These are phyloP conservation scores for Cyrtorhinus lividipennis DNA, from an alignment of 1,140 invertebrate genomes.

Conservation along the genomic window DNA sequence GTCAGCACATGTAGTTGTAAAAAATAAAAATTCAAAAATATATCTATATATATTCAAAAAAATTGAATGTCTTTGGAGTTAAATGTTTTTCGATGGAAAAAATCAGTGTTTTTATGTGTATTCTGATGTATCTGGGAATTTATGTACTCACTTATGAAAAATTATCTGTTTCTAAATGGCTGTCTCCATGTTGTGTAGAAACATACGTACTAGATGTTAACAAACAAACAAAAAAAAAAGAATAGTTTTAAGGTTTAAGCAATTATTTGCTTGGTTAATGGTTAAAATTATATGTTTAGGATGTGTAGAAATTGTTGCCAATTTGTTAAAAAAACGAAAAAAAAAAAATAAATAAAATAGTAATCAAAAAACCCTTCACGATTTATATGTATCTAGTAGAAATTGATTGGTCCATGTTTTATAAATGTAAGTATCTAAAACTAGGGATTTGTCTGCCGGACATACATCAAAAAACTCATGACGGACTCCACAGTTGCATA, in stretches of 20 bases:
- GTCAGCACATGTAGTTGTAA: not conserved
- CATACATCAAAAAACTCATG: slow-evolving; percentile 15
- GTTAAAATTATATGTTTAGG: slow-evolving; percentile 22
- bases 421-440: slow-evolving; percentile 19
- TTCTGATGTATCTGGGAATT: not conserved
- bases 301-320: slow-evolving; percentile 24
- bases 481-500: slow-evolving; percentile 19
- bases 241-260: slow-evolving; percentile 19
- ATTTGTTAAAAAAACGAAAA: slow-evolving; percentile 20
- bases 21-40: no score
- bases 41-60: no score
- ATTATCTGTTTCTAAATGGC: slow-evolving; percentile 7
- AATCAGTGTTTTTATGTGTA: slow-evolving; percentile 5
- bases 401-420: slow-evolving; percentile 23
- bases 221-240: slow-evolving; percentile 2
- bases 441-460: slow-evolving; percentile 15
- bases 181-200: slow-evolving; percentile 21
- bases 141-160: slow-evolving; percentile 10
- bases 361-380: slow-evolving; percentile 18
- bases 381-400: slow-evolving; percentile 22
- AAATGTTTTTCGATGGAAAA: slow-evolving; percentile 16
- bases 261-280: slow-evolving; percentile 21
- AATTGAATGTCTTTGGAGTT: slow-evolving; percentile 15
- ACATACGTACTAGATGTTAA: slow-evolving; percentile 19
- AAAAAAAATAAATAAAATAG: slow-evolving; percentile 18